Evolutionary conservation across 1,140 invertebrate genomes (phyloP).

Genomic region (Ceratina japonica): DNA sequence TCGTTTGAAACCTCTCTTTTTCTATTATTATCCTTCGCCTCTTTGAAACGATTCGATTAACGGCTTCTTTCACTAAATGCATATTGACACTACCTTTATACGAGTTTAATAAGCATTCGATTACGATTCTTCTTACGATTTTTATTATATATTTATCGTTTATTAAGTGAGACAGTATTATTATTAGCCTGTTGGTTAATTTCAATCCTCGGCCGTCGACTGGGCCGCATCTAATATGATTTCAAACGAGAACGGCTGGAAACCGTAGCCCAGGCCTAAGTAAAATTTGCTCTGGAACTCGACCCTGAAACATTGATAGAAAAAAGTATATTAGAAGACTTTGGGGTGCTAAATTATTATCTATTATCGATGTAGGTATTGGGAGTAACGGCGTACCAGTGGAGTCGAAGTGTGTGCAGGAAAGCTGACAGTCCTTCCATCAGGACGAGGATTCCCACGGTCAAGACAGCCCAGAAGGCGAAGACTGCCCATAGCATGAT

Average conservation of each 20-base stretch:
- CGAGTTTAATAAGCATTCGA: no score
- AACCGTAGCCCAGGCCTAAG: slow-evolving; percentile 91
- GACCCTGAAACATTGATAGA: slow-evolving; percentile 83
- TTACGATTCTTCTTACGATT: background rate
- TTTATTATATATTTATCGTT: background rate
- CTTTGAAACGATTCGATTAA: no score
- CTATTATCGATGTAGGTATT: no score
- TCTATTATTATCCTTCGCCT: no score
- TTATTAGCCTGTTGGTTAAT: background rate
- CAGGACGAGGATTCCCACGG: slow-evolving; percentile 95
- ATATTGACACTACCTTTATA: no score
- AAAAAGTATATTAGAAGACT: no score
- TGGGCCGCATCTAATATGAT: slow-evolving; percentile 88
- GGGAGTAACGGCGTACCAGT: slow-evolving; percentile 88
- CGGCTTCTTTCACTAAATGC: no score
- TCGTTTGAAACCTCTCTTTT: no score
- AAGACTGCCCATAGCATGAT: slow-evolving; percentile 85
- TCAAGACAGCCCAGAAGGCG: slow-evolving; percentile 88
- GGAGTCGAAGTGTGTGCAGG: slow-evolving; percentile 90
- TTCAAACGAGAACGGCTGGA: slow-evolving; percentile 97
- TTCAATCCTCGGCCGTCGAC: slow-evolving; percentile 71
- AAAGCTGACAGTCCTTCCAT: slow-evolving; percentile 95
- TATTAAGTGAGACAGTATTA: no score
- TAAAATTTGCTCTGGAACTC: slow-evolving; percentile 99
- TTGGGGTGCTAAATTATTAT: background rate